Evolutionary conservation across 2,888 invertebrate genomes (phyloP).

Genomic region (Cosmopolites sordidus): DNA sequence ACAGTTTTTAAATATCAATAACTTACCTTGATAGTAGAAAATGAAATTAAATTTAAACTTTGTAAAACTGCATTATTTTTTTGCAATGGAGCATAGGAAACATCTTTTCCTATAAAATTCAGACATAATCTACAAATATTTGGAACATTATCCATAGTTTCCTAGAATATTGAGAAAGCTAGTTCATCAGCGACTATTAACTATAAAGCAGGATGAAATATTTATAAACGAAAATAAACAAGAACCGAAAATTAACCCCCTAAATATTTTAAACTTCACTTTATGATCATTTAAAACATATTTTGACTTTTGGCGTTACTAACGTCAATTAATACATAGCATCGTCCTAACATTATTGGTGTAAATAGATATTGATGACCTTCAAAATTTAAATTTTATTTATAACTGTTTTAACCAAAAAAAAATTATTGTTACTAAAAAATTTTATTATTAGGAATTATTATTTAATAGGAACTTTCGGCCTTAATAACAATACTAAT

Average conservation of each 20-base stretch:
- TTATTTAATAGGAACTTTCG: no score
- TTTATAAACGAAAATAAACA: not conserved
- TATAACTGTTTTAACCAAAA: no score
- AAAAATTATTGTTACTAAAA: no score
- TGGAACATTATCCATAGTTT: slow-evolving; percentile 2
- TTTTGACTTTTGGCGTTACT: not conserved
- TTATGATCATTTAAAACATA: not conserved
- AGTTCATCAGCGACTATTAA: no score
- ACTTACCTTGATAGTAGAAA: slow-evolving; percentile 7
- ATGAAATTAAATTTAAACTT: slow-evolving; percentile 7
- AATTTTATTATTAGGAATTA: no score
- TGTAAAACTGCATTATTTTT: slow-evolving; percentile 5
- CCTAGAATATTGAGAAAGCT: no score
- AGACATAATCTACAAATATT: slow-evolving; percentile 11
- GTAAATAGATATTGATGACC: no score
- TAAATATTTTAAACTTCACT: not conserved
- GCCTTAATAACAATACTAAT: no score
- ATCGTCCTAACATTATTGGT: no score
- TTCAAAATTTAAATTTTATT: no score
- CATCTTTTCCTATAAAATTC: slow-evolving; percentile 5
- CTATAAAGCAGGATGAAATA: no score
- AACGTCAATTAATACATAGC: no score
- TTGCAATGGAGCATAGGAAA: not conserved
- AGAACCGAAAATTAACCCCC: not conserved
- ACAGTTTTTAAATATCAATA: not conserved